Conservation (phyloP, 2,888 invertebrate genomes). For the Dolichopus griseipennis region DNA sequence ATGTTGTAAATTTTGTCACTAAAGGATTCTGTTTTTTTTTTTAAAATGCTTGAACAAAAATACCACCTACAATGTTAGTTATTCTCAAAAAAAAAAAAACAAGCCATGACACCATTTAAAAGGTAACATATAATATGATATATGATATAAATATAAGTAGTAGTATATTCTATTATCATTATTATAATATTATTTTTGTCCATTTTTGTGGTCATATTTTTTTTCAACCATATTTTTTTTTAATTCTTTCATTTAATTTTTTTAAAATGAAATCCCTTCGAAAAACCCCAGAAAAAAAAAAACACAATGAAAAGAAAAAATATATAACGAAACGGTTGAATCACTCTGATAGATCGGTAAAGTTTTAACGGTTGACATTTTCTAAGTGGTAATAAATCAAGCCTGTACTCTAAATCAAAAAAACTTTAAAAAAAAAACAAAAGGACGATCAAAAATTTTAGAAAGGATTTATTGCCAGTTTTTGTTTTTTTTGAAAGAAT, state of each 20-base stretch:
- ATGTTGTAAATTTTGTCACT: background rate
- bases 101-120: background rate
- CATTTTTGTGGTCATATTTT: background rate
- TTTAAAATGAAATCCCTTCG: too few relatives aligned
- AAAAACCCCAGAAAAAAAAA: too few relatives aligned
- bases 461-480: background rate
- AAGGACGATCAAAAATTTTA: too few relatives aligned
- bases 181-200: background rate
- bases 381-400: constrained; percentile 6
- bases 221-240: too few relatives aligned
- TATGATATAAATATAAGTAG: too few relatives aligned
- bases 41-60: background rate
- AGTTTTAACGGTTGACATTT: constrained; percentile 6
- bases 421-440: background rate
- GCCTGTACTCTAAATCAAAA: background rate
- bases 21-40: background rate
- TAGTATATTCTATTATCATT: background rate
- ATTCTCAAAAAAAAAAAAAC: background rate
- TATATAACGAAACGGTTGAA: background rate
- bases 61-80: background rate
- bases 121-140: background rate
- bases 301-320: background rate
- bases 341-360: constrained; percentile 4
- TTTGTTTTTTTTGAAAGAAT: too few relatives aligned
- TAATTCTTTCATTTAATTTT: too few relatives aligned